A percentile compares a stretch with the other conserved stretches of the same genome.
phyloP scores from a whole-genome alignment of 2,797 vertebrate species.

The Poeciliopsis infans region DNA sequence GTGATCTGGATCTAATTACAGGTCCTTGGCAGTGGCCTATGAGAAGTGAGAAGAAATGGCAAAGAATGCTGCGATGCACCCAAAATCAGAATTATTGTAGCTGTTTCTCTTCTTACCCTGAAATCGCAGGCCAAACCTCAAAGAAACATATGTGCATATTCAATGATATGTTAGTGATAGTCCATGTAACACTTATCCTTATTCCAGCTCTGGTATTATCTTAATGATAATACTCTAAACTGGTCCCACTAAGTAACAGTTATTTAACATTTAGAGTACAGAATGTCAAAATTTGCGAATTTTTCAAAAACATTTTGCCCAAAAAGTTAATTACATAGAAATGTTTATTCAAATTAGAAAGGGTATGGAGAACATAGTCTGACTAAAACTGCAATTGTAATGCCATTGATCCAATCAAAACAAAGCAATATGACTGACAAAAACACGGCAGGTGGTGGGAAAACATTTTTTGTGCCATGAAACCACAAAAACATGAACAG shows the following conservation, averaged over 20 bases:
- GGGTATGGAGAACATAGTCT: not conserved
- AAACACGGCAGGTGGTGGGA: not conserved
- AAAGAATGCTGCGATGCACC: slow-evolving; percentile 28
- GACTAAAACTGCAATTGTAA: not conserved
- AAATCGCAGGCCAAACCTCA: not conserved
- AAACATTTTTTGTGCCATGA: not conserved
- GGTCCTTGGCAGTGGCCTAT: slow-evolving; percentile 31
- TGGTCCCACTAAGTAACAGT: not conserved
- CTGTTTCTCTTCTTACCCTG: not conserved
- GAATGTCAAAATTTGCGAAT: not conserved
- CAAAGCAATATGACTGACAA: not conserved
- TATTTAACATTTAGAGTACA: not conserved
- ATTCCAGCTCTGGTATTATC: not conserved
- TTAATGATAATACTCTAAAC: not conserved
- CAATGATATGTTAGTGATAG: not conserved
- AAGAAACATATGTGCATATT: slow-evolving; percentile 12
- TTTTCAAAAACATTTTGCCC: not conserved
- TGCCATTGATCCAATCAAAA: not conserved
- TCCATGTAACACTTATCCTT: slow-evolving; percentile 5
- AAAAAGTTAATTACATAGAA: not conserved
- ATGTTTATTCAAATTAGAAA: not conserved
- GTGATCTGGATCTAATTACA: slow-evolving; percentile 56
- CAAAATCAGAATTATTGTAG: slow-evolving; percentile 35
- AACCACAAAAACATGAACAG: not conserved
- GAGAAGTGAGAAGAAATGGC: slow-evolving; percentile 24